Evolutionary conservation across 2,888 invertebrate genomes (phyloP).

Genomic region (Cataglyphis rosenhaueri): DNA sequence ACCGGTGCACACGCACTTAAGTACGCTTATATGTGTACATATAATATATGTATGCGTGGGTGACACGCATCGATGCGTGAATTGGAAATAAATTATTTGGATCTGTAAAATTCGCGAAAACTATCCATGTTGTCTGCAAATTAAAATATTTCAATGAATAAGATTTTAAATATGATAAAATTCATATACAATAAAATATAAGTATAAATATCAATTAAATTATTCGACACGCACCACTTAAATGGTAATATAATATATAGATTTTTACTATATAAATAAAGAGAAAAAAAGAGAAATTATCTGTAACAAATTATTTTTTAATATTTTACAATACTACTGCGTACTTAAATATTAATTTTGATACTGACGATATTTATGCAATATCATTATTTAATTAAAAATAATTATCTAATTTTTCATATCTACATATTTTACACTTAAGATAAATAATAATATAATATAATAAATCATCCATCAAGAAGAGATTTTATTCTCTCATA

Average conservation of each 20-base stretch:
- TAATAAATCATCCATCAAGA: background rate
- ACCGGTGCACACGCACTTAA: constrained; percentile 61
- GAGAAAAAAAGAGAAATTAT: background rate
- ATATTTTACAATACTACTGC: background rate
- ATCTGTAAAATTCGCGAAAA: background rate
- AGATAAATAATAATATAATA: constrained; percentile 30
- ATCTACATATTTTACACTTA: background rate
- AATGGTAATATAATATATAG: background rate
- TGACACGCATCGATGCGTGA: background rate
- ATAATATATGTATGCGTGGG: constrained; percentile 23
- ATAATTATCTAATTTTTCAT: background rate
- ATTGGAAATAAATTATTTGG: background rate
- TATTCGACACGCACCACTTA: background rate
- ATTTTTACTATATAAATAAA: background rate
- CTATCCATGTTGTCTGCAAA: background rate
- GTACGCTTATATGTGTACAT: background rate
- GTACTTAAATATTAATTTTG: background rate
- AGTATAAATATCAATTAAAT: background rate
- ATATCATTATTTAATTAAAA: background rate
- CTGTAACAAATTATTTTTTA: background rate
- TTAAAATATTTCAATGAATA: background rate
- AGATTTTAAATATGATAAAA: background rate
- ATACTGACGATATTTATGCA: background rate
- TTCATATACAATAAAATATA: background rate
- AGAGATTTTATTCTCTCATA: constrained; percentile 43